Evolutionary conservation across 2,113 vertebrate genomes (phyloP), one percentile per base, ranked within the genome.

Genomic region (Lontra canadensis): DNA sequence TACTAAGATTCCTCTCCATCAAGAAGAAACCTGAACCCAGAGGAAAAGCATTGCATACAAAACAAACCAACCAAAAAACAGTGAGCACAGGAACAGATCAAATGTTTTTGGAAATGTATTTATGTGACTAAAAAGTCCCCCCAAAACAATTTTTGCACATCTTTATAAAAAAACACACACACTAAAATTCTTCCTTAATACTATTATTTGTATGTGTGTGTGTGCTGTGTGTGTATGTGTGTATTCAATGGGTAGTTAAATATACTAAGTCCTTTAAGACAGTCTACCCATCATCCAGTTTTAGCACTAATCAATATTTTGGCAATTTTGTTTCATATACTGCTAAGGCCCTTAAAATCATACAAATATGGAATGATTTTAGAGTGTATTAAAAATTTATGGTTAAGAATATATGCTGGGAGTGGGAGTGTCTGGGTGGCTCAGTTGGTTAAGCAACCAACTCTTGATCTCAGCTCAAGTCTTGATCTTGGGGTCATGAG

Each of bases 111-210:
- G 90, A 93, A 69, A 84, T 89, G 49, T 65, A 63, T 93, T 83
- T 71, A 29, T 81, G n/a, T 89, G 61, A 67, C 13, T 52, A 42
- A 78, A 88, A 79, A 59, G 39, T 20, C 20, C 15, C 25, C 47
- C n/a, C 39, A 69, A 88, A 82, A 89, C 57, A 81, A 69, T 39
- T 47, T 82, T 78, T 83, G 25, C 57, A 49, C 93, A 31, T 59
- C 78, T 90, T 92, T 74, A 88, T 89, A 47, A 80, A 63, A 80
- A 88, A 78, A 39, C 29, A 67, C 90, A 76, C 83, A 78, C 59
- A 82, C 18, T 25, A 61, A 73, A 94, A 74, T 2, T 84, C 20
- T 69, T 76, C 49, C 36, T 71, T 55, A 79, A 57, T 85, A 79
- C 15, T 83, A 67, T 23, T 67, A 88, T 74, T 59, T 91, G 55